These are phyloP conservation scores for Branchinecta lynchi DNA, from an alignment of 1,140 invertebrate genomes.

Conservation along the genomic window DNA sequence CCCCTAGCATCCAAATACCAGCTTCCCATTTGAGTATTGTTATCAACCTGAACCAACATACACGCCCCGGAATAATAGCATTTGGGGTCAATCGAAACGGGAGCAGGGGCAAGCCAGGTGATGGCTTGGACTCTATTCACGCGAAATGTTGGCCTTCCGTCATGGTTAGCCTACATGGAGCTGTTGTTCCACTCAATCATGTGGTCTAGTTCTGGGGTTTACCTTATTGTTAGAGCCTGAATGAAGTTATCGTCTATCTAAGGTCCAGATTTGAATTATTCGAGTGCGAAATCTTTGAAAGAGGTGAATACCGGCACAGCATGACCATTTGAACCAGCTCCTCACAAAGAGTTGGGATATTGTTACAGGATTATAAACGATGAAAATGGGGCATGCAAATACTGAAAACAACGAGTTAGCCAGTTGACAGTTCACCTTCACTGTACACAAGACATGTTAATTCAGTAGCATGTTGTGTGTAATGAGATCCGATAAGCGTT, in stretches of 20 bases:
- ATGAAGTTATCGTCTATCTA: slow-evolving; percentile 11
- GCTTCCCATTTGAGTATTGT: neutral
- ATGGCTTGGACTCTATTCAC: neutral
- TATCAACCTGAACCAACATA: neutral
- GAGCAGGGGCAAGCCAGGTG: slow-evolving; percentile 5
- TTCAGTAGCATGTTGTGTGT: no score
- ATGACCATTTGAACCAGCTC: no score
- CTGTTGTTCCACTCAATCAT: slow-evolving; percentile 9
- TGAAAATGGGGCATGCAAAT: no score
- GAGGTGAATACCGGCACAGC: neutral
- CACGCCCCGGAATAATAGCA: slow-evolving; percentile 5
- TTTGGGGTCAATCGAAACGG: neutral
- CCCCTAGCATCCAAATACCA: no score
- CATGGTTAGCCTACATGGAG: neutral
- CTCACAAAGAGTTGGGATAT: no score
- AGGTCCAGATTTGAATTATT: neutral
- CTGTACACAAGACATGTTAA: no score
- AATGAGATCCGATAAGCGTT: no score
- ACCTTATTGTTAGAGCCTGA: neutral
- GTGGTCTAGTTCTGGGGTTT: neutral
- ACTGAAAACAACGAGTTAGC: no score
- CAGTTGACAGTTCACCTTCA: no score
- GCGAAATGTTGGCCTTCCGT: neutral
- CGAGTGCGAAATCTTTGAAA: neutral
- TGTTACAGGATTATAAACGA: no score